Evolutionary conservation across 2,113 vertebrate genomes (phyloP).

Genomic region (Apteryx mantelli): DNA sequence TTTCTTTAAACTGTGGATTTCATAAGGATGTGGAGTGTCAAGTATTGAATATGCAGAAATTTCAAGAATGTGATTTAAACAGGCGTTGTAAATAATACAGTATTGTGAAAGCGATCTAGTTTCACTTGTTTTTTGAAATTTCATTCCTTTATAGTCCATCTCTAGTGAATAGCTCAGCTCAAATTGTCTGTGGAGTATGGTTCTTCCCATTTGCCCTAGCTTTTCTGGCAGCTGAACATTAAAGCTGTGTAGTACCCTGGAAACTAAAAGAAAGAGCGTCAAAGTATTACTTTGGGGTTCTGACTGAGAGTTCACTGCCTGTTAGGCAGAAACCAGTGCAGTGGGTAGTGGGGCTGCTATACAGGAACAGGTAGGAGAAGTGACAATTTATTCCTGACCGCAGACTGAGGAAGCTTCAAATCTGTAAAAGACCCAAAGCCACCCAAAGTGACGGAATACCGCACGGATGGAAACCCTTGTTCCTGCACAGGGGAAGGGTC

Average conservation of each 20-base stretch:
- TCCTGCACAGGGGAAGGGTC: background rate
- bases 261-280: background rate
- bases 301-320: background rate
- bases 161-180: background rate
- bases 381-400: background rate
- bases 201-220: background rate
- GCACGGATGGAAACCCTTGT: background rate
- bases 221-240: background rate
- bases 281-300: background rate
- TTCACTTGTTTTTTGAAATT: background rate
- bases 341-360: background rate
- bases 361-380: background rate
- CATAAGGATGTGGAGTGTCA: background rate
- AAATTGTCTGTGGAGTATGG: background rate
- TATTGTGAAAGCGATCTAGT: background rate
- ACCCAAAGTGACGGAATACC: background rate
- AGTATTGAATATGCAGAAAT: background rate
- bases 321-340: rapidly evolving
- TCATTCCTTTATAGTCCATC: background rate
- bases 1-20: background rate
- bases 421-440: background rate
- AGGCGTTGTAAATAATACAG: background rate
- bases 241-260: background rate
- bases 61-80: background rate
- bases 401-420: background rate